phyloP scores from a whole-genome alignment of 2,888 invertebrate species.

The Xestia sexstrigata region DNA sequence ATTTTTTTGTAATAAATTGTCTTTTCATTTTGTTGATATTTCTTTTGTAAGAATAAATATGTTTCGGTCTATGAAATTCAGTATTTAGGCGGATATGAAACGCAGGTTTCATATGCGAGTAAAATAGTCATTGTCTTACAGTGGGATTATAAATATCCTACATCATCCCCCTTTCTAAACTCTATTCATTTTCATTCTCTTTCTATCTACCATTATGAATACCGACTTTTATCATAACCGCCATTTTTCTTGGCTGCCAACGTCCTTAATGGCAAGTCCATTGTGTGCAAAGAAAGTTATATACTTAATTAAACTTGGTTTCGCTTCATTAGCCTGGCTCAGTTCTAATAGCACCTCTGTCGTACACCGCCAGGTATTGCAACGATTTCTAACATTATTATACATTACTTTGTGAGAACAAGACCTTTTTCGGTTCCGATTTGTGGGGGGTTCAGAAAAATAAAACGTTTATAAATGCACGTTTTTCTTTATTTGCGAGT shows the following conservation, averaged over 20 bases:
- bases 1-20: slow-evolving; percentile 19
- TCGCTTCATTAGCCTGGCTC: slow-evolving; percentile 50
- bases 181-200: background rate
- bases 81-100: background rate
- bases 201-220: background rate
- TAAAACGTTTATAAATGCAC: background rate
- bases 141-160: background rate
- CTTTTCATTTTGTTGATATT: background rate
- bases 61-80: background rate
- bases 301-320: slow-evolving; percentile 54
- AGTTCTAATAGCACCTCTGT: slow-evolving; percentile 45
- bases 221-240: slow-evolving; percentile 5
- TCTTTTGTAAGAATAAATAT: background rate
- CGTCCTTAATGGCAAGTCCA: slow-evolving; percentile 28
- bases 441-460: background rate
- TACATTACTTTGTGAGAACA: slow-evolving; percentile 17
- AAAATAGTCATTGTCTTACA: background rate
- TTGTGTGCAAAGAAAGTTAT: slow-evolving; percentile 40
- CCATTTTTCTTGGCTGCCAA: slow-evolving; percentile 23
- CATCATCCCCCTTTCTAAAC: too few species aligned
- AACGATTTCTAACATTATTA: slow-evolving; percentile 41
- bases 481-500: background rate
- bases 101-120: background rate
- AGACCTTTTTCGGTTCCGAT: background rate
- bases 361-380: slow-evolving; percentile 35